These are phyloP conservation scores for Gymnopithys bicolor DNA, from an alignment of 2,797 vertebrate species.

Conservation along the genomic window DNA sequence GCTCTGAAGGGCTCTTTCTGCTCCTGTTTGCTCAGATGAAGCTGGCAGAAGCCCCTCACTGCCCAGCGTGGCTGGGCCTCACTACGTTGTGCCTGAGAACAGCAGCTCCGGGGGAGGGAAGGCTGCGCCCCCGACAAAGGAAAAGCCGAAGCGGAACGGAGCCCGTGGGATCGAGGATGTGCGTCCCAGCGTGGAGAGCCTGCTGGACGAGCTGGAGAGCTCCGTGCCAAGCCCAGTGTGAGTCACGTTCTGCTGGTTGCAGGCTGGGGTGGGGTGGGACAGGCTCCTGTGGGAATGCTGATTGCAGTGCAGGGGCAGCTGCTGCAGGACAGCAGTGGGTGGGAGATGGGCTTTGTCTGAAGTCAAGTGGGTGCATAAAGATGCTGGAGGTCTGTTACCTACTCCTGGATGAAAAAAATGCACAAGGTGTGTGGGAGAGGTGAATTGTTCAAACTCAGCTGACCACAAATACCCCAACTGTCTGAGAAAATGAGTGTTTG, in stretches of 20 bases:
- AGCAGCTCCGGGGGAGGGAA: slow-evolving; percentile 79
- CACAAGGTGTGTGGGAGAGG: neutral
- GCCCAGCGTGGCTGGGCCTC: slow-evolving; percentile 80
- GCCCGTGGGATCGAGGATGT: slow-evolving; percentile 84
- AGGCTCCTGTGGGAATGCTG: neutral
- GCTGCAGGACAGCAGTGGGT: neutral
- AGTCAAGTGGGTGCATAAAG: neutral
- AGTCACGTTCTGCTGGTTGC: slow-evolving; percentile 49
- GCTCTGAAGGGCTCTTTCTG: neutral
- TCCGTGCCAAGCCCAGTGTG: slow-evolving; percentile 92
- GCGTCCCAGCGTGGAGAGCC: slow-evolving; percentile 90
- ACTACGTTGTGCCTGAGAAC: slow-evolving; percentile 86
- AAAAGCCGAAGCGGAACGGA: slow-evolving; percentile 90
- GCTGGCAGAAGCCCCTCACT: slow-evolving; percentile 67
- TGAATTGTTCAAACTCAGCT: neutral
- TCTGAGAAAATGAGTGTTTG: neutral
- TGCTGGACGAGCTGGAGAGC: slow-evolving; percentile 92
- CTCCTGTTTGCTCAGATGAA: slow-evolving; percentile 69
- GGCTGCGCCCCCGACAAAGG: slow-evolving; percentile 80
- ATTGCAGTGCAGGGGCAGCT: neutral
- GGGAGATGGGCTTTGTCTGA: neutral
- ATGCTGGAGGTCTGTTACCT: neutral
- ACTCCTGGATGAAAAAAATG: neutral
- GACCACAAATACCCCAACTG: neutral
- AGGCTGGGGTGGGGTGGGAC: neutral